Percentiles rank a stretch among this genome's conserved stretches.
These are phyloP conservation scores for Leptopterna dolabrata DNA, from an alignment of 2,888 invertebrate species.

Conservation along the genomic window DNA sequence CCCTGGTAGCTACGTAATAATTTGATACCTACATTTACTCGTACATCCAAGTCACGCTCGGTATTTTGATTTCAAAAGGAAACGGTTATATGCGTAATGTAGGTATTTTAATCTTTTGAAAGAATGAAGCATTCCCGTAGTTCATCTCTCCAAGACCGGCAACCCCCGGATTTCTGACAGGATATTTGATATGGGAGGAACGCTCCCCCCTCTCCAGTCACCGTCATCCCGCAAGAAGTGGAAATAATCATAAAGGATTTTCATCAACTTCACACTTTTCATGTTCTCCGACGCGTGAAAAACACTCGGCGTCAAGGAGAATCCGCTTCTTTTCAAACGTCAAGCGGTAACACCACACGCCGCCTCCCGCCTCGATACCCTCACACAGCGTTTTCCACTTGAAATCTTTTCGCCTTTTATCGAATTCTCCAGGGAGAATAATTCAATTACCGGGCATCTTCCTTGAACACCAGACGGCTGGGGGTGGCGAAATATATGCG, in stretches of 20 bases:
- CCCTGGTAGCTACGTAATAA: no score
- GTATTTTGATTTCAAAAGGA: background rate
- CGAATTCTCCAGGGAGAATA: conserved; percentile 11
- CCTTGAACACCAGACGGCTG: background rate
- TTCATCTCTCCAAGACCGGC: background rate
- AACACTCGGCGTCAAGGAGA: background rate
- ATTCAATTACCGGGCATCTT: conserved; percentile 21
- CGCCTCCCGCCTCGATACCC: background rate
- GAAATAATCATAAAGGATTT: conserved; percentile 3
- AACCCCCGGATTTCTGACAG: background rate
- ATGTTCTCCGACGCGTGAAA: background rate
- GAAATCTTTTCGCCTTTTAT: conserved; percentile 25
- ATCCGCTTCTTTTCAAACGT: background rate
- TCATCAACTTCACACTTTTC: conserved; percentile 11
- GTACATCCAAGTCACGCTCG: background rate
- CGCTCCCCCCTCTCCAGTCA: background rate
- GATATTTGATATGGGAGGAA: background rate
- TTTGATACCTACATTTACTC: no score
- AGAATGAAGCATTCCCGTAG: background rate
- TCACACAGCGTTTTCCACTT: conserved; percentile 1
- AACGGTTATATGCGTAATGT: background rate
- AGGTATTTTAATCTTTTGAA: background rate
- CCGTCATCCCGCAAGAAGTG: background rate
- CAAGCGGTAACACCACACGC: background rate
- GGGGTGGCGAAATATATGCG: background rate